These are phyloP conservation scores for Alouatta palliata DNA, from an alignment of 2,113 vertebrate genomes.

Conservation along the genomic window DNA sequence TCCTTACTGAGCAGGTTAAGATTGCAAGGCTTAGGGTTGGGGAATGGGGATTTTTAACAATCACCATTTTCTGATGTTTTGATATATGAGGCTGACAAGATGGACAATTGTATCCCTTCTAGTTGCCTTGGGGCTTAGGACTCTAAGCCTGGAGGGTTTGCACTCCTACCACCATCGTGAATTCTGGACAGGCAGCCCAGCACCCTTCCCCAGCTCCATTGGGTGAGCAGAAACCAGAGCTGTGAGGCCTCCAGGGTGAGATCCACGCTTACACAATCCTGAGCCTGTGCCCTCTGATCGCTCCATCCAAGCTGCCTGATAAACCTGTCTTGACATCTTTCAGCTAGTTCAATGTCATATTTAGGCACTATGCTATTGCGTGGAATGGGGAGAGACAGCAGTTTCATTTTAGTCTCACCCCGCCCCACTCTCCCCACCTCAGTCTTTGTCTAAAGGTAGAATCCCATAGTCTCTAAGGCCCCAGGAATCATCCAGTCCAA, in stretches of 20 bases:
- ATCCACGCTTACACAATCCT: not conserved
- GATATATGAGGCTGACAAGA: not conserved
- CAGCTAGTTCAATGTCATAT: not conserved
- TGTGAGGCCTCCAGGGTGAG: not conserved
- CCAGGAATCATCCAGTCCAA: not conserved
- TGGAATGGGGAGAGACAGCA: not conserved
- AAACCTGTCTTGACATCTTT: not conserved
- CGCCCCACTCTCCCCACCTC: not conserved
- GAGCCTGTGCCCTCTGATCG: rapidly evolving
- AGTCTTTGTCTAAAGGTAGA: not conserved
- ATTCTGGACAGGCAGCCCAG: not conserved
- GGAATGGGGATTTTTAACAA: not conserved
- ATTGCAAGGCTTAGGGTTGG: not conserved
- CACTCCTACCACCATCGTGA: not conserved
- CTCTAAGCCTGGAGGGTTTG: not conserved
- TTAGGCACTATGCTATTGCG: not conserved
- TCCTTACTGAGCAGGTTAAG: not conserved
- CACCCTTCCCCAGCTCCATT: not conserved
- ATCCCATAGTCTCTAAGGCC: not conserved
- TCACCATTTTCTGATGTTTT: not conserved
- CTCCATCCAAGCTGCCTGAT: not conserved
- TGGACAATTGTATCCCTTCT: not conserved
- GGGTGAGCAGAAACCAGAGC: not conserved
- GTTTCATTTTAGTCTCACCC: too few species aligned
- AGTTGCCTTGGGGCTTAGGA: not conserved